Conservation (phyloP, 2,888 invertebrate species). For the Machimus atricapillus region DNA sequence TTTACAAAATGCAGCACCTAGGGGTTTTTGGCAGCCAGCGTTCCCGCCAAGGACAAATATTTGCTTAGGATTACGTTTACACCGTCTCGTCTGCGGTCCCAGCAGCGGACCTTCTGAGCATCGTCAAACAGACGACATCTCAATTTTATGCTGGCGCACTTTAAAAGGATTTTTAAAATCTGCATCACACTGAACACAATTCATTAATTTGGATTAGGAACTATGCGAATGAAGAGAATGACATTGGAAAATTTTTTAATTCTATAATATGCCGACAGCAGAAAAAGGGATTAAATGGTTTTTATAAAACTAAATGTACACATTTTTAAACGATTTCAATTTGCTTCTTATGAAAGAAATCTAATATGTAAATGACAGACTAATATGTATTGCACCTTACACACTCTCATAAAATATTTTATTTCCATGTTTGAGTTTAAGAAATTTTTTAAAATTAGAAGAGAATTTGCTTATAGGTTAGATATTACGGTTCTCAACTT, state of each 20-base stretch:
- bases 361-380: too few species aligned
- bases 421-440: too few species aligned
- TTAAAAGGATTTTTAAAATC: neutral
- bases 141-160: neutral
- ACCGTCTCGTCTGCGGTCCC: neutral
- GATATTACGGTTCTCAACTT: too few species aligned
- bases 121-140: neutral
- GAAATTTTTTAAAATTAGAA: too few species aligned
- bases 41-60: neutral
- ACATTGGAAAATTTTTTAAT: neutral
- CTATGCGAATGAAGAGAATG: neutral
- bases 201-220: conserved; percentile 14
- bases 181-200: neutral
- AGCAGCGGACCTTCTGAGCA: neutral
- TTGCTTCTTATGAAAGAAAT: too few species aligned
- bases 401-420: too few species aligned
- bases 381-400: too few species aligned
- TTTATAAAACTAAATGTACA: too few species aligned
- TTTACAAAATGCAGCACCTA: neutral
- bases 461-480: too few species aligned
- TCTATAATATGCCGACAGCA: neutral
- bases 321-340: too few species aligned
- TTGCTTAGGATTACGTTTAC: conserved; percentile 8
- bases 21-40: neutral
- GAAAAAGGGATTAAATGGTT: neutral